These are phyloP conservation scores for Amiota communis DNA, from an alignment of 2,888 invertebrate genomes.

Conservation along the genomic window DNA sequence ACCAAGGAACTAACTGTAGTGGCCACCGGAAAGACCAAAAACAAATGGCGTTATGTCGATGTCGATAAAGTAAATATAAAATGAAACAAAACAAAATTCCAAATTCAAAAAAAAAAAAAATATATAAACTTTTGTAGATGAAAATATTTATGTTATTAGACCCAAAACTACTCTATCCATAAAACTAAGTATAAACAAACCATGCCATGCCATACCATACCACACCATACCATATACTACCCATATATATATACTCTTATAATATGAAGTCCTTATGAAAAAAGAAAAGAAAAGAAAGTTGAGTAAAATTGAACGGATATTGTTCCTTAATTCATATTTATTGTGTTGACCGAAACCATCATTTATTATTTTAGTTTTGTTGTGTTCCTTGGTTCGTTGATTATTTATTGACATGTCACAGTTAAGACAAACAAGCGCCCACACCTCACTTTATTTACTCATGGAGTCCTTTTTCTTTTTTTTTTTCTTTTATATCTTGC, in stretches of 20 bases:
- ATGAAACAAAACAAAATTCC: constrained; percentile 33
- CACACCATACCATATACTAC: no score
- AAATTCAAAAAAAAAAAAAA: neutral
- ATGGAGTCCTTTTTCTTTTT: no score
- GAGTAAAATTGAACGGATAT: neutral
- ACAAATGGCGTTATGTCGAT: constrained; percentile 72
- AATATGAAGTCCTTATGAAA: no score
- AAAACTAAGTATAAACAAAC: constrained; percentile 26
- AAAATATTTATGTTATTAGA: no score
- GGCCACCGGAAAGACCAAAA: constrained; percentile 71
- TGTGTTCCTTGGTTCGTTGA: neutral
- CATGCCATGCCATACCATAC: constrained; percentile 21
- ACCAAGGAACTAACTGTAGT: constrained; percentile 72
- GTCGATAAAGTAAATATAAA: constrained; percentile 73
- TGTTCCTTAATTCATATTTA: no score
- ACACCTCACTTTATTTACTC: constrained; percentile 33
- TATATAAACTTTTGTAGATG: constrained; percentile 28
- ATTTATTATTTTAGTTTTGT: neutral
- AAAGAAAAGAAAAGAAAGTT: no score
- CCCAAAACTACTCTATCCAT: no score
- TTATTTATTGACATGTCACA: constrained; percentile 10
- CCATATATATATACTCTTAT: no score
- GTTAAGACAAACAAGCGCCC: constrained; percentile 21
- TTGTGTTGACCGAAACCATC: no score
- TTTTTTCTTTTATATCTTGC: no score